Percentiles rank a stretch among this genome's conserved stretches.
Evolutionary conservation across 64 coral and sea anemone species (phyloP).

Genomic region (Montipora efflorescens): DNA sequence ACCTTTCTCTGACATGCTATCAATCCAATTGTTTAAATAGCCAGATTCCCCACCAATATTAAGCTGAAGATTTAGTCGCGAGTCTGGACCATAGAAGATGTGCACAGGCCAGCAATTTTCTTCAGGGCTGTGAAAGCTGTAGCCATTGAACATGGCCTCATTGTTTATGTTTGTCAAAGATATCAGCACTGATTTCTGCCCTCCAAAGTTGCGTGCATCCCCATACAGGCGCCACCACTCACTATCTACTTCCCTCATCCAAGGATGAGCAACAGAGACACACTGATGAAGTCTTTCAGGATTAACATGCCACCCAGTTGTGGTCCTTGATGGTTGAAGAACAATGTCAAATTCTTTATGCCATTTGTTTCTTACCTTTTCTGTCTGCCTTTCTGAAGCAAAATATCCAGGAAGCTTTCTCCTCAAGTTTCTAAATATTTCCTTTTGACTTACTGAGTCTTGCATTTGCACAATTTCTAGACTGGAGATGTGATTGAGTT

Average conservation of each 20-base stretch:
- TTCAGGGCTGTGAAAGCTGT: slow-evolving; percentile 69
- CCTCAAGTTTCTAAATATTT: slow-evolving; percentile 30
- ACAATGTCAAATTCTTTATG: slow-evolving; percentile 34
- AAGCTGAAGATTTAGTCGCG: slow-evolving; percentile 67
- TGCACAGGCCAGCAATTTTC: slow-evolving; percentile 69
- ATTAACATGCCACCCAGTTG: slow-evolving; percentile 11
- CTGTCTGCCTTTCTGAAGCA: slow-evolving; percentile 16
- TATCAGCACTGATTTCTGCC: slow-evolving; percentile 73
- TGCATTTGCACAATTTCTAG: slow-evolving; percentile 59
- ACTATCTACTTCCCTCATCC: slow-evolving; percentile 50
- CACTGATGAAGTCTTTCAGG: slow-evolving; percentile 24
- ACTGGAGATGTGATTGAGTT: slow-evolving; percentile 42
- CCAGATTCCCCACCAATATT: slow-evolving; percentile 42
- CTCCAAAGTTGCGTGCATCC: slow-evolving; percentile 75
- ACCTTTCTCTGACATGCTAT: slow-evolving; percentile 41
- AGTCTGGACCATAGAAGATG: slow-evolving; percentile 61
- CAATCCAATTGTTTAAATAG: not conserved
- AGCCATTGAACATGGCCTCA: slow-evolving; percentile 60
- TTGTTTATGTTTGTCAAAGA: slow-evolving; percentile 23
- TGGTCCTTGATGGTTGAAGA: slow-evolving; percentile 21
- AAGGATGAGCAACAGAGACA: slow-evolving; percentile 44
- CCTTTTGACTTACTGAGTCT: slow-evolving; percentile 28
- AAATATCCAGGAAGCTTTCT: slow-evolving; percentile 27
- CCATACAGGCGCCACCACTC: slow-evolving; percentile 65
- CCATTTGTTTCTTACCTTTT: not conserved